phyloP scores from a whole-genome alignment of 1,140 invertebrate genomes.

The Prorops nasuta region DNA sequence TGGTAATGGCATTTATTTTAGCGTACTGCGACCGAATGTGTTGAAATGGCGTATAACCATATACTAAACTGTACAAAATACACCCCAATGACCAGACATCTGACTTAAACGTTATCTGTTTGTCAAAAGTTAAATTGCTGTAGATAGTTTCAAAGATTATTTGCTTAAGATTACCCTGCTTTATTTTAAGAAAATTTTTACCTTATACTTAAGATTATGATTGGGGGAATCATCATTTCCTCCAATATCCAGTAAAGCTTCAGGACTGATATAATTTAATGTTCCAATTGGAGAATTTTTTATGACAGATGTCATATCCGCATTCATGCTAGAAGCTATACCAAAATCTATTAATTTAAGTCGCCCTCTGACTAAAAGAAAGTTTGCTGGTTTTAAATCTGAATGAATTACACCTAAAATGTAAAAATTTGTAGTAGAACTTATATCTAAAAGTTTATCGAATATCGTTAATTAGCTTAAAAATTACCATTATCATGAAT shows the following conservation, averaged over 20 bases:
- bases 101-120: constrained; percentile 85
- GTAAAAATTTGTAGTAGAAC: constrained; percentile 35
- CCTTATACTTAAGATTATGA: constrained; percentile 49
- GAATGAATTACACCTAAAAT: constrained; percentile 87
- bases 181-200: constrained; percentile 14
- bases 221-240: constrained; percentile 49
- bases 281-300: constrained; percentile 83
- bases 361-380: constrained; percentile 81
- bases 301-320: constrained; percentile 86
- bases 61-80: constrained; percentile 92
- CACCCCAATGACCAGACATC: constrained; percentile 98
- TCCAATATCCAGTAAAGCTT: constrained; percentile 71
- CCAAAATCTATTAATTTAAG: constrained; percentile 98
- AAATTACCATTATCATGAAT: constrained; percentile 82
- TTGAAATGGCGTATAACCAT: constrained; percentile 88
- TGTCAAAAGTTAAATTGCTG: constrained; percentile 28
- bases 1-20: constrained; percentile 82
- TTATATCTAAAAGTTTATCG: background rate
- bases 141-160: constrained; percentile 4
- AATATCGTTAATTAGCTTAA: constrained; percentile 3
- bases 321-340: constrained; percentile 87
- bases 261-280: constrained; percentile 95
- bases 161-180: background rate
- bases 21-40: constrained; percentile 72
- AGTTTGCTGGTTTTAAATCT: constrained; percentile 97